phyloP scores from a whole-genome alignment of 64 coral and sea anemone species.

The Catalaphyllia jardinei region DNA sequence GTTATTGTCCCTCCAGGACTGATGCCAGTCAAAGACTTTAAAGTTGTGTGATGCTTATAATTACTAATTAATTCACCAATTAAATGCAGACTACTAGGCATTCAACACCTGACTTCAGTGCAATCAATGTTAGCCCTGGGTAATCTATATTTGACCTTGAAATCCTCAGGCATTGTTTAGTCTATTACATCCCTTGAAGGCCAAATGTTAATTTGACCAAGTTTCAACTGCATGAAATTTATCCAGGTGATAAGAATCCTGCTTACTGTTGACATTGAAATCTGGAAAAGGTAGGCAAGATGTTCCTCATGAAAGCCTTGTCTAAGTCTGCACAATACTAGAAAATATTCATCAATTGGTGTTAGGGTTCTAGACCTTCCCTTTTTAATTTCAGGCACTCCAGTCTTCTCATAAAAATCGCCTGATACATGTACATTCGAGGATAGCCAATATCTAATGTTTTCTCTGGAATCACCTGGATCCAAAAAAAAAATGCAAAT shows the following conservation, averaged over 20 bases:
- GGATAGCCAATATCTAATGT: conserved; percentile 29
- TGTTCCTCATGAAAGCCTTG: conserved; percentile 45
- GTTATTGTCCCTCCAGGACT: conserved; percentile 27
- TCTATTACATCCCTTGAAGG: conserved; percentile 27
- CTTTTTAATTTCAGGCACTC: too few relatives aligned
- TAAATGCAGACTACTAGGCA: conserved; percentile 36
- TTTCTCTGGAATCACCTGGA: not conserved
- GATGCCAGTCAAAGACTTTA: conserved; percentile 20
- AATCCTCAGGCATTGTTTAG: conserved; percentile 12
- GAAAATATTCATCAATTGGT: conserved; percentile 32
- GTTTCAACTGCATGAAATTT: conserved; percentile 30
- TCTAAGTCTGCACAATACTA: conserved; percentile 40
- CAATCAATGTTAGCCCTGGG: conserved; percentile 33
- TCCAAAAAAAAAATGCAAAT: not conserved
- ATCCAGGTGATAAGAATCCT: conserved; percentile 31
- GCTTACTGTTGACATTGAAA: conserved; percentile 20
- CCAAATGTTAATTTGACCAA: conserved; percentile 38
- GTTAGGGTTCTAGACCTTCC: conserved; percentile 5
- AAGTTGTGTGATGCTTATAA: conserved; percentile 17
- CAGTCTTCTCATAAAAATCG: too few relatives aligned
- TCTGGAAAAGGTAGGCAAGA: conserved; percentile 27
- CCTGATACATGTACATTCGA: conserved; percentile 37
- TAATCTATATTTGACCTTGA: conserved; percentile 12
- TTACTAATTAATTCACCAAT: not conserved
- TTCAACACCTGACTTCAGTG: conserved; percentile 38